phyloP scores from a whole-genome alignment of 1,140 invertebrate species.

The Hydropsyche tenuis region DNA sequence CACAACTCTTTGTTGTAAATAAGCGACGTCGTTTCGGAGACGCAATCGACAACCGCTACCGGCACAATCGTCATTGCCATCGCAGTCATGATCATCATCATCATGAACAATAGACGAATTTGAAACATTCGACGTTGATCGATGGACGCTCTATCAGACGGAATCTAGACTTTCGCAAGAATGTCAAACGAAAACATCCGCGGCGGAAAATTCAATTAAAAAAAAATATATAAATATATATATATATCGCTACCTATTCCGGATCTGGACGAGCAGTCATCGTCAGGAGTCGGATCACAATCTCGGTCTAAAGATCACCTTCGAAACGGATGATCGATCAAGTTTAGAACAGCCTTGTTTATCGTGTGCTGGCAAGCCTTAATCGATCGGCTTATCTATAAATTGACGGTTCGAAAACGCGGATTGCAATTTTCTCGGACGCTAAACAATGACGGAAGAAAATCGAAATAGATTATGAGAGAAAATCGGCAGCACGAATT shows the following conservation, averaged over 20 bases:
- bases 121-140: slow-evolving; percentile 44
- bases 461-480: slow-evolving; percentile 17
- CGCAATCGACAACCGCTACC: slow-evolving; percentile 21
- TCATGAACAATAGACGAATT: slow-evolving; percentile 14
- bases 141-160: slow-evolving; percentile 26
- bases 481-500: neutral
- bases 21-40: neutral
- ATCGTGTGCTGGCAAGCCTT: neutral
- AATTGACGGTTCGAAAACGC: slow-evolving; percentile 13
- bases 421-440: slow-evolving; percentile 18
- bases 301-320: slow-evolving; percentile 7
- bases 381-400: slow-evolving; percentile 19
- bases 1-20: slow-evolving; percentile 20
- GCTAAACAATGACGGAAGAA: slow-evolving; percentile 1
- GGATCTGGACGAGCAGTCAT: neutral
- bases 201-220: neutral
- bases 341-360: neutral
- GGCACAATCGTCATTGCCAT: slow-evolving; percentile 1
- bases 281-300: slow-evolving; percentile 7
- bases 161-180: neutral
- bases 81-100: slow-evolving; percentile 12
- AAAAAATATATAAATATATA: neutral
- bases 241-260: neutral
- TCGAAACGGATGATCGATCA: slow-evolving; percentile 7
- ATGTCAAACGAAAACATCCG: neutral